Evolutionary conservation across 2,888 invertebrate genomes (phyloP).

Genomic region (Dinocampus coccinellae): DNA sequence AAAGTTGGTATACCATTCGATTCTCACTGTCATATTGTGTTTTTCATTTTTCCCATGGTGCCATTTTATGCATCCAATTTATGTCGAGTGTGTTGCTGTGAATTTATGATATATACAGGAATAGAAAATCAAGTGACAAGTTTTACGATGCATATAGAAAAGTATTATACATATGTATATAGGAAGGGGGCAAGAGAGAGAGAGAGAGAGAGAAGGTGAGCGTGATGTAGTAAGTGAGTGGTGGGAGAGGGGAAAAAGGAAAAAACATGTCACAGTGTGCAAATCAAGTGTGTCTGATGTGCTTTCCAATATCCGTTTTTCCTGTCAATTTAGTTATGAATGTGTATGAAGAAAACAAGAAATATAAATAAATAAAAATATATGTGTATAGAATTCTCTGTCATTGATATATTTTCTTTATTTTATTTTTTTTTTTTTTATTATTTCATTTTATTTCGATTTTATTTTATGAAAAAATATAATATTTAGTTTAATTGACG

Average conservation of each 20-base stretch:
- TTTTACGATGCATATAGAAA: neutral
- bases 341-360: neutral
- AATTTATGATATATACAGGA: neutral
- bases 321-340: neutral
- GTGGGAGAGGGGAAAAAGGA: too few species aligned
- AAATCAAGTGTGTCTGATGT: neutral
- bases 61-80: constrained; percentile 13
- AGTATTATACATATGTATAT: neutral
- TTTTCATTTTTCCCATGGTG: neutral
- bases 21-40: constrained; percentile 14
- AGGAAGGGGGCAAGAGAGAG: too few species aligned
- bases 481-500: neutral
- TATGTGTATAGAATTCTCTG: neutral
- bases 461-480: neutral
- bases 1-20: neutral
- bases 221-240: too few species aligned
- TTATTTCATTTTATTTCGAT: neutral
- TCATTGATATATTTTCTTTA: neutral
- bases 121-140: neutral
- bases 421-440: neutral
- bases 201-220: too few species aligned
- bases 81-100: neutral
- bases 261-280: too few species aligned
- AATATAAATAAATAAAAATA: too few species aligned
- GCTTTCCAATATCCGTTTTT: neutral